Evolutionary conservation across 2,888 invertebrate genomes (phyloP), one percentile per base, ranked within the genome.

Genomic region (Hylaea fasciaria): DNA sequence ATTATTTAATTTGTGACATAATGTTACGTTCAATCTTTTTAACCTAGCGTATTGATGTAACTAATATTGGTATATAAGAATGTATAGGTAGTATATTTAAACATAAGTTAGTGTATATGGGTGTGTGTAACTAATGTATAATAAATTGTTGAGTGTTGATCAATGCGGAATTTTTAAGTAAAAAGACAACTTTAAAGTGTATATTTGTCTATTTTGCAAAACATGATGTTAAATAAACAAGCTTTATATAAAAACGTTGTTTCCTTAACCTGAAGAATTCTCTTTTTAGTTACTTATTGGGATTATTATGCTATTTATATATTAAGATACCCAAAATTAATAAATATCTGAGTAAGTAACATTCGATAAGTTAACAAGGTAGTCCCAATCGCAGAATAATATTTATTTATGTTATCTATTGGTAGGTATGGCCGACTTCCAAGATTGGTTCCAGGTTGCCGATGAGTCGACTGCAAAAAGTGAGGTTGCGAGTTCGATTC

Each of bases 191-290:
- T 84, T 70, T 57, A 86, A 84, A 85, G 81, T 91, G 89, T 89
- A 91, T 88, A 91, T 91, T 89, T 91, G 90, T 91, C 91, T 92
- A 91, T 92, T 91, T 91, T 92, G 91, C 91, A 90, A 89, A 90
- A 91, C 87, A 90, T 89, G 90, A 90, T 84, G 90, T 91, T 91
- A 91, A 89, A 90, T 91, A 91, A 92, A 91, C 85, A 88, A 87
- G 91, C 91, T 92, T 91, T 91, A 87, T 92, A 91, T 78, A 86
- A 77, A 71, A 52, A 17, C 44, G 16, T 44, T 17, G 66, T 61
- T 65, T 59, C 44, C 2, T 11, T 48, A 59, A 62, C 29, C 10
- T 44, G 47, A 68, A 69, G 62, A n/a, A 53, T 68, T 73, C 58
- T 35, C 12, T 44, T 37, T 50, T 14, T n/a, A n/a, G n/a, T n/a